Conservation (phyloP, 2,888 invertebrate genomes). For the Frankliniella fusca region DNA sequence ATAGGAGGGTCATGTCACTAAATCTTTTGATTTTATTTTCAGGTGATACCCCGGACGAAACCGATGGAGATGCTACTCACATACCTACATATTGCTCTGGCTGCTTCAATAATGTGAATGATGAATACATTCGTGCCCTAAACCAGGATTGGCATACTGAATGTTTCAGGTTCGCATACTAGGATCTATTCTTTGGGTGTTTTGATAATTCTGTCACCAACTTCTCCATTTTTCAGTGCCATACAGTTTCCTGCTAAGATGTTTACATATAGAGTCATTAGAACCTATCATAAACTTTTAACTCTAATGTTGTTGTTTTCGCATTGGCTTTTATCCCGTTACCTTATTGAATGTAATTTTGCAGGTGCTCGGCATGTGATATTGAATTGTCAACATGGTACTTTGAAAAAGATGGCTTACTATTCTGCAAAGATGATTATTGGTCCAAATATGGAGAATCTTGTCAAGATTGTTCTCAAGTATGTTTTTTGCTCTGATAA, state of each 20-base stretch:
- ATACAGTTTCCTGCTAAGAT: no score
- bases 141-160: conserved; percentile 85
- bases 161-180: conserved; percentile 66
- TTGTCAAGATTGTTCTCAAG: conserved; percentile 83
- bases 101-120: conserved; percentile 68
- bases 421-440: conserved; percentile 86
- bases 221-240: no score
- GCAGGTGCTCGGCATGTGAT: conserved; percentile 88
- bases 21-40: neutral
- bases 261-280: neutral
- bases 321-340: neutral
- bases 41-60: conserved; percentile 2
- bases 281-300: neutral
- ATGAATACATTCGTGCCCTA: conserved; percentile 75
- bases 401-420: conserved; percentile 83
- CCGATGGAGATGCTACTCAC: neutral
- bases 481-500: conserved; percentile 44
- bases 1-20: neutral
- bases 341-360: conserved; percentile 35
- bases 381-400: conserved; percentile 83
- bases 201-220: no score
- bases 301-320: neutral
- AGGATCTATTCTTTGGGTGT: no score
- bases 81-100: conserved; percentile 56
- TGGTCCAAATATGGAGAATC: conserved; percentile 83